Evolutionary conservation across 2,113 vertebrate species (phyloP), one percentile per base, ranked within the genome.

Genomic region (Varanus salvator): DNA sequence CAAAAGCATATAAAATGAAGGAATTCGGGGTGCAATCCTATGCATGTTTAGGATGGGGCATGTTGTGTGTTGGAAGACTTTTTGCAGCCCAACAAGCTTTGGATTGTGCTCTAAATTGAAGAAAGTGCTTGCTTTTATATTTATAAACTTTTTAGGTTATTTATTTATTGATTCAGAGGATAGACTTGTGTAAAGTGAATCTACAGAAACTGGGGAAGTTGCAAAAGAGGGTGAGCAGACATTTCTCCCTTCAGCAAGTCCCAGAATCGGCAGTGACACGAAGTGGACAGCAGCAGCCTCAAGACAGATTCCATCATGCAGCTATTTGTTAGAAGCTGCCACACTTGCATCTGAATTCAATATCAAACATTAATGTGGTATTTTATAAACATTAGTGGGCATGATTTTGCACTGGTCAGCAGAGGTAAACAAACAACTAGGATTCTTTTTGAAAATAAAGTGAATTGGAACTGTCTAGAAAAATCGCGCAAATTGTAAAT

Each of bases 331-430:
- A 98, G 96, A 98, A 97, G 96, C 96, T 97, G 97, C 98, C 98
- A 98, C 92, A 97, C 97, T 98, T 97, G 98, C 98, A 98, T 97
- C 97, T 97, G 97, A 96, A 97, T 98, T 98, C 90, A 60, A 97
- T 98, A 97, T 96, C 96, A 96, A 96, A 97, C 97, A 97, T 98
- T 98, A 98, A 98, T 97, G 96, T 97, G 95, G 97, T 97, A 96
- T 98, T 98, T 98, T 98, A 98, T 98, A 98, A 98, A 98, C 98
- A 98, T 98, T 98, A 98, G 97, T 92, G 96, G 95, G 95, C 90
- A 94, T 97, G 96, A 96, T 98, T 98, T 97, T 98, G 98, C 97
- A 95, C 95, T 97, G 98, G 98, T 99, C 98, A 99, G 98, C 98
- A 98, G 93, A 95, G 94, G 95, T 96, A 94, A 96, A 95, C 97